Percentiles rank a stretch among this genome's conserved stretches.
Conservation (phyloP, 2,113 vertebrate genomes). For the Equus przewalskii region DNA sequence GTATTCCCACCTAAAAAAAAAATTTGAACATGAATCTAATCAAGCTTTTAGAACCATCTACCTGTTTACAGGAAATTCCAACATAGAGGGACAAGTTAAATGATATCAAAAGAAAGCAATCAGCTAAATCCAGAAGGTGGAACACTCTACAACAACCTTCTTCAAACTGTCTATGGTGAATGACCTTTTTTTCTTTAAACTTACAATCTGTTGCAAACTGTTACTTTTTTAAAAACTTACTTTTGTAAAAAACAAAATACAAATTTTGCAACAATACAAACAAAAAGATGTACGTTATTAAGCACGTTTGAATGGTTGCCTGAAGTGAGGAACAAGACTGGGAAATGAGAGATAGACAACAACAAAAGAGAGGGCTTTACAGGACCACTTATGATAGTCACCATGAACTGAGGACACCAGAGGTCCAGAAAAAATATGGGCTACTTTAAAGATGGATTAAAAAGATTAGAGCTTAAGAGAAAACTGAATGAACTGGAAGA, state of each 20-base stretch:
- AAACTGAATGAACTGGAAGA: neutral
- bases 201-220: neutral
- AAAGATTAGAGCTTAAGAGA: constrained; percentile 20
- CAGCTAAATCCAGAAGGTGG: neutral
- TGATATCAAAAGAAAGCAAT: neutral
- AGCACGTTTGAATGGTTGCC: neutral
- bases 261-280: constrained; percentile 42
- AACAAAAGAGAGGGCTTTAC: neutral
- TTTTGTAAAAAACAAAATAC: neutral
- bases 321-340: neutral
- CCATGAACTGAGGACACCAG: neutral
- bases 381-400: neutral
- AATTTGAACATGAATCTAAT: neutral
- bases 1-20: neutral
- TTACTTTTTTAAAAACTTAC: constrained; percentile 7
- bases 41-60: neutral
- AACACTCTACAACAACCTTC: neutral
- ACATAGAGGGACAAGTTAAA: constrained; percentile 24
- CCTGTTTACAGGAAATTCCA: constrained; percentile 7
- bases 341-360: neutral
- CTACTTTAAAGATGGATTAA: neutral
- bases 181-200: neutral
- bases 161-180: neutral
- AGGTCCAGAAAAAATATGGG: neutral
- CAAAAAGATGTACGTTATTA: neutral